Conservation (phyloP, 2,888 invertebrate genomes). For the Aporophyla lueneburgensis region DNA sequence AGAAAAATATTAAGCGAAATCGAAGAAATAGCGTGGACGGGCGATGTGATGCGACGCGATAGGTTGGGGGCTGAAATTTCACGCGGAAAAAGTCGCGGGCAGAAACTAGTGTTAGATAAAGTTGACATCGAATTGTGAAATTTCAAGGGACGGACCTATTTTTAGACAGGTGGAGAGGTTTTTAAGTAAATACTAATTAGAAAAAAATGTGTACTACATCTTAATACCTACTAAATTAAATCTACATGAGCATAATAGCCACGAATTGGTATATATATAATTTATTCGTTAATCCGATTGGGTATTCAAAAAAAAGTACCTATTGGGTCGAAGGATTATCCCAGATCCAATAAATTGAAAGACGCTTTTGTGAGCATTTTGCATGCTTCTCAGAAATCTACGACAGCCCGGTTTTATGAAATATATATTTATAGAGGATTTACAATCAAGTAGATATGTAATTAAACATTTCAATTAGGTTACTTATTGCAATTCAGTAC, state of each 20-base stretch:
- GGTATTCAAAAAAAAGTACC: conserved; percentile 53
- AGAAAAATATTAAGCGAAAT: not conserved
- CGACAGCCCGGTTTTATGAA: conserved; percentile 19
- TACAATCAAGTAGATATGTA: not conserved
- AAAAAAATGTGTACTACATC: not conserved
- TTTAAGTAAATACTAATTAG: not conserved
- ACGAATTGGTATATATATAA: conserved; percentile 43
- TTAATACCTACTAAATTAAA: conserved; percentile 16
- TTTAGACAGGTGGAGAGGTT: no score
- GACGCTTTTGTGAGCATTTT: conserved; percentile 57
- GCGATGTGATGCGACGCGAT: not conserved
- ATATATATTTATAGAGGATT: not conserved
- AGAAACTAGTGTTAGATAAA: not conserved
- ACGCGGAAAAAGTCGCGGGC: not conserved
- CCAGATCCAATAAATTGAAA: conserved; percentile 64
- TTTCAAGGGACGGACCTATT: not conserved
- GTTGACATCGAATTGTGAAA: not conserved
- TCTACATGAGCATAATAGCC: conserved; percentile 19
- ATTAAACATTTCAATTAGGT: conserved; percentile 3
- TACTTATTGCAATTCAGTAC: not conserved
- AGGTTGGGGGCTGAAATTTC: not conserved
- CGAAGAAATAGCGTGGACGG: not conserved
- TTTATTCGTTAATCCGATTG: conserved; percentile 62
- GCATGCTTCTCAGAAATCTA: conserved; percentile 46
- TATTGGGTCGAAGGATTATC: conserved; percentile 61